Evolutionary conservation across 1,140 invertebrate genomes (phyloP).

Genomic region (Trinorchestia longiramus): DNA sequence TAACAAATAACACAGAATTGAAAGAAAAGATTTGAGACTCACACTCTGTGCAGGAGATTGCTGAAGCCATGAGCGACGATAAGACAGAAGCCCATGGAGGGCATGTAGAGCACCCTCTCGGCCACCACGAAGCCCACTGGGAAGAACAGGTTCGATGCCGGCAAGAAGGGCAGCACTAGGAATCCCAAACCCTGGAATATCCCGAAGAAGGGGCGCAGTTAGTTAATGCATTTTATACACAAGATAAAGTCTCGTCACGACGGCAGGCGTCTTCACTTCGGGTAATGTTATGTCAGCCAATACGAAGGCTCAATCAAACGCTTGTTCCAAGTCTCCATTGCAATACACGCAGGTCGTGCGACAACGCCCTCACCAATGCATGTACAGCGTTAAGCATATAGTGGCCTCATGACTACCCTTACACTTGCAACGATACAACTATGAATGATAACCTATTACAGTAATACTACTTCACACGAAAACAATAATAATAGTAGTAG

Average conservation of each 20-base stretch:
- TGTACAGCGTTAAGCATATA: no score
- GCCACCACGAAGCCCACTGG: slow-evolving; percentile 98
- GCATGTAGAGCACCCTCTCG: slow-evolving; percentile 94
- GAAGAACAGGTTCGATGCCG: slow-evolving; percentile 96
- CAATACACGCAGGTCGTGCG: background rate
- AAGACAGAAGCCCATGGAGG: slow-evolving; percentile 97
- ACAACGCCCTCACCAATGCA: no score
- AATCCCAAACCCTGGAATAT: slow-evolving; percentile 76
- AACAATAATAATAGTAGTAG: background rate
- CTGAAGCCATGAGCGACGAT: slow-evolving; percentile 85
- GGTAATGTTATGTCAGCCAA: background rate
- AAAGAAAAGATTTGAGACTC: background rate
- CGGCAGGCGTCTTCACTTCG: background rate
- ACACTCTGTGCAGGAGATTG: slow-evolving; percentile 73
- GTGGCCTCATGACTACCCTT: no score
- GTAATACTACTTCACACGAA: background rate
- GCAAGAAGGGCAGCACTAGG: slow-evolving; percentile 91
- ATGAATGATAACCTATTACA: no score
- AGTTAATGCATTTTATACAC: background rate
- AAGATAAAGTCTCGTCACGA: background rate
- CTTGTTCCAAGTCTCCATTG: background rate
- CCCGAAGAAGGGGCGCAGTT: background rate
- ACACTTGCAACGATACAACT: no score
- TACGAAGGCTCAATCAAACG: background rate
- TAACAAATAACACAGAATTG: background rate